Percentiles rank a stretch among this genome's conserved stretches.
Conservation (phyloP, 2,113 vertebrate species). For the Mirza zaza region DNA sequence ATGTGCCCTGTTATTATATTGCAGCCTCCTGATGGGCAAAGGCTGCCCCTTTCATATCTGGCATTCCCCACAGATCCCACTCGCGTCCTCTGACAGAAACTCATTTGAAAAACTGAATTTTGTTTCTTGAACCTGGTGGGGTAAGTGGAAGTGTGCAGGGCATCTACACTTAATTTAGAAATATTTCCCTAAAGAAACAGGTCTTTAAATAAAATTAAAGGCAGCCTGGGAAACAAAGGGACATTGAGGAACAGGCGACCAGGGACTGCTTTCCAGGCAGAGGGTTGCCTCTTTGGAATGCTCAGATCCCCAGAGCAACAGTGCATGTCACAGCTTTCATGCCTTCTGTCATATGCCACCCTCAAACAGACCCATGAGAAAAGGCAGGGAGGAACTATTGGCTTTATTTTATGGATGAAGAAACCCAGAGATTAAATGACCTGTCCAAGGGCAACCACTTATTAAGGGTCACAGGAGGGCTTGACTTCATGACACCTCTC, state of each 20-base stretch:
- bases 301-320: background rate
- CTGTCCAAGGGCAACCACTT: constrained; percentile 42
- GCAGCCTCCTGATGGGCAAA: too few relatives aligned
- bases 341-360: background rate
- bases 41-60: background rate
- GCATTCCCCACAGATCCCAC: background rate
- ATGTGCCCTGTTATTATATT: background rate
- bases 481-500: background rate
- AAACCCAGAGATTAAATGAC: constrained; percentile 66
- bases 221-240: background rate
- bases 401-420: constrained; percentile 65
- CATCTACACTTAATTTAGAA: background rate
- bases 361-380: background rate
- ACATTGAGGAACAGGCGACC: rapidly evolving
- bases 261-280: background rate
- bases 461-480: constrained; percentile 42
- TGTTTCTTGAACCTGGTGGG: background rate
- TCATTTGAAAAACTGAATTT: background rate
- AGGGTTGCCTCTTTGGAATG: background rate
- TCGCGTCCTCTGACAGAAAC: background rate
- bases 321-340: background rate
- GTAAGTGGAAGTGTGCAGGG: background rate
- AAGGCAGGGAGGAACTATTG: background rate
- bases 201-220: background rate
- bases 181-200: background rate